Evolutionary conservation across 2,797 vertebrate species (phyloP).

Genomic region (Hoplostethus atlanticus): DNA sequence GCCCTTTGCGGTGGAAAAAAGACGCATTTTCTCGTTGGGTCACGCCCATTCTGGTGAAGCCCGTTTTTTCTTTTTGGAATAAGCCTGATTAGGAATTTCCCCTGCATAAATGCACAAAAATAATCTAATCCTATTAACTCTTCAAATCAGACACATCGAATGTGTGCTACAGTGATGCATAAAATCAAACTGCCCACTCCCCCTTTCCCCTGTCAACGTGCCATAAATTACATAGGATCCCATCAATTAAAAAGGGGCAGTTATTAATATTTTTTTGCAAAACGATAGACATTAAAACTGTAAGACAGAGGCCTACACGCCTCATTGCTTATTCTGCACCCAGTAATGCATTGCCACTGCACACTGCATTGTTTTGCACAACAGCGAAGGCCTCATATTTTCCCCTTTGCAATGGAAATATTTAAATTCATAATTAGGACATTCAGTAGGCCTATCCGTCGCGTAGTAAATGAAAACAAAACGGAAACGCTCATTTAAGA

Average conservation of each 20-base stretch:
- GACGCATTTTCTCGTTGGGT: constrained; percentile 62
- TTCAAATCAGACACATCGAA: constrained; percentile 52
- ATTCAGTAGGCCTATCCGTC: too few relatives aligned
- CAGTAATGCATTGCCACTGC: constrained; percentile 5
- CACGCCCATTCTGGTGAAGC: constrained; percentile 67
- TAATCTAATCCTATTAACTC: constrained; percentile 63
- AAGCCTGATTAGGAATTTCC: constrained; percentile 67
- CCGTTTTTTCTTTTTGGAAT: constrained; percentile 17
- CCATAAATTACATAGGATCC: background rate
- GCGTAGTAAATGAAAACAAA: too few relatives aligned
- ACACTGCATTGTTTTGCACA: constrained; percentile 6
- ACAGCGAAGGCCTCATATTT: constrained; percentile 31
- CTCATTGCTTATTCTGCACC: constrained; percentile 10
- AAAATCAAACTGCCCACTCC: background rate
- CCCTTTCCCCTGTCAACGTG: constrained; percentile 7
- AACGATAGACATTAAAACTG: too few relatives aligned
- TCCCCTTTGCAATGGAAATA: background rate
- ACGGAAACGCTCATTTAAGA: too few relatives aligned
- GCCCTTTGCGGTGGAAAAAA: constrained; percentile 52
- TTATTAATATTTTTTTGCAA: too few relatives aligned
- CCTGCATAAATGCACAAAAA: constrained; percentile 49
- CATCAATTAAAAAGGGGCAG: too few relatives aligned
- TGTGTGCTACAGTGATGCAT: constrained; percentile 30
- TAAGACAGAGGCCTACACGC: constrained; percentile 19
- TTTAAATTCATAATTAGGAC: background rate